Conservation (phyloP, 2,888 invertebrate species). For the Dicyrtoma fusca region DNA sequence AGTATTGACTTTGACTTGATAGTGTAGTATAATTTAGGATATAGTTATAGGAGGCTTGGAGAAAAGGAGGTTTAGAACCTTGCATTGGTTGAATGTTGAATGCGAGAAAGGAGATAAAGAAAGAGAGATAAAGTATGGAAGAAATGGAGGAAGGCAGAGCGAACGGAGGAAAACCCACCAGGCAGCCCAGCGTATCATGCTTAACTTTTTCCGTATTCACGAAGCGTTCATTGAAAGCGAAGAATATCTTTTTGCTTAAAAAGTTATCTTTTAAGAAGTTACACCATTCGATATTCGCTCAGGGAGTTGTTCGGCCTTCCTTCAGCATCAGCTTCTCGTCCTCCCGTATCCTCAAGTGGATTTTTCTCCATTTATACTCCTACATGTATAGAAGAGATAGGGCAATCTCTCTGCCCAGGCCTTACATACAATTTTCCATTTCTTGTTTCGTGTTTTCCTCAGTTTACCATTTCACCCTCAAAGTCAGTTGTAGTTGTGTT, state of each 20-base stretch:
- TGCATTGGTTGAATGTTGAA: slow-evolving; percentile 27
- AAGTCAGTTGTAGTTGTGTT: neutral
- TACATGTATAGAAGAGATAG: neutral
- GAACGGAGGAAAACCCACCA: too few species aligned
- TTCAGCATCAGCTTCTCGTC: slow-evolving; percentile 3
- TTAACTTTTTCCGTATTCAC: slow-evolving; percentile 40
- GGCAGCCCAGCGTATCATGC: neutral
- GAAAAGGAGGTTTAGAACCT: slow-evolving; percentile 14
- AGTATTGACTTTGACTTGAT: neutral
- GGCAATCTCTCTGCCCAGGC: too few species aligned
- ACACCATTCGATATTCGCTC: slow-evolving; percentile 54
- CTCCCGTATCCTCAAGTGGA: slow-evolving; percentile 17
- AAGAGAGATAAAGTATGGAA: slow-evolving; percentile 29
- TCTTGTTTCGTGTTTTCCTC: neutral
- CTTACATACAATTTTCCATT: neutral
- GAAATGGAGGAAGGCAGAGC: slow-evolving; percentile 30
- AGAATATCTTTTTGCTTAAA: slow-evolving; percentile 53
- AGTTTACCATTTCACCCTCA: neutral
- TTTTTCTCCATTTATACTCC: slow-evolving; percentile 1
- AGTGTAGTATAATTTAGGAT: neutral
- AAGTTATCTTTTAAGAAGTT: slow-evolving; percentile 43
- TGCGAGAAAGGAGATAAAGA: slow-evolving; percentile 15
- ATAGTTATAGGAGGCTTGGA: slow-evolving; percentile 15
- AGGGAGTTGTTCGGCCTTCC: slow-evolving; percentile 44
- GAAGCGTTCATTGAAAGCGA: slow-evolving; percentile 46